A percentile compares a stretch with the other conserved stretches of the same genome.
phyloP scores from a whole-genome alignment of 2,113 vertebrate species.

The Anolis carolinensis region DNA sequence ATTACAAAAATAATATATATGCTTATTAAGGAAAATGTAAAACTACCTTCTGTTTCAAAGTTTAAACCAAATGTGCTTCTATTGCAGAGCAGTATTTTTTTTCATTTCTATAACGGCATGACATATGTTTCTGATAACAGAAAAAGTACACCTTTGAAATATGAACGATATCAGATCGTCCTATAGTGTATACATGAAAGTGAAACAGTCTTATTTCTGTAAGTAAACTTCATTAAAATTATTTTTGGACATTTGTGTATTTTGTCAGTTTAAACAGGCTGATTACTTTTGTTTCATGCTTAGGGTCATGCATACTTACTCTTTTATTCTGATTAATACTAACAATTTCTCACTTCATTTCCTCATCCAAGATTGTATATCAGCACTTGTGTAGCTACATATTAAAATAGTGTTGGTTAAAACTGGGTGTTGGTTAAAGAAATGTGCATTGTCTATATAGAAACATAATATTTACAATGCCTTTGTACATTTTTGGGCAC shows the following conservation, averaged over 20 bases:
- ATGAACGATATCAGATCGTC: not conserved
- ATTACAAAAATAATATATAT: not conserved
- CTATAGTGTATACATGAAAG: conserved; percentile 6
- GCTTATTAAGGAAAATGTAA: not conserved
- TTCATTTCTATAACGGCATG: not conserved
- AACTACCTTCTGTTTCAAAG: not conserved
- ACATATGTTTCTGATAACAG: not conserved
- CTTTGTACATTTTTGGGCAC: not conserved
- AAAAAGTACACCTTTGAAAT: not conserved
- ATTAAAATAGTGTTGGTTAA: no score
- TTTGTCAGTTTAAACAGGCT: not conserved
- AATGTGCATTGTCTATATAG: not conserved
- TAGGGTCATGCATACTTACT: not conserved
- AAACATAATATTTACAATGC: not conserved
- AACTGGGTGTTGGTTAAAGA: not conserved
- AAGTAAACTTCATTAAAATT: not conserved
- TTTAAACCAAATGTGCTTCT: not conserved
- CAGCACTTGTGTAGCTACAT: not conserved
- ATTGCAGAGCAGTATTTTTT: not conserved
- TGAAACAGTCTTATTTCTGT: not conserved
- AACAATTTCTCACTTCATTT: conserved; percentile 9
- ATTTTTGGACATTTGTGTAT: not conserved
- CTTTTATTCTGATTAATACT: conserved; percentile 5
- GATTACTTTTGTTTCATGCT: not conserved
- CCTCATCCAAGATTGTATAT: conserved; percentile 23